These are phyloP conservation scores for Coryphaenoides rupestris DNA, from an alignment of 2,113 vertebrate genomes.

Conservation along the genomic window DNA sequence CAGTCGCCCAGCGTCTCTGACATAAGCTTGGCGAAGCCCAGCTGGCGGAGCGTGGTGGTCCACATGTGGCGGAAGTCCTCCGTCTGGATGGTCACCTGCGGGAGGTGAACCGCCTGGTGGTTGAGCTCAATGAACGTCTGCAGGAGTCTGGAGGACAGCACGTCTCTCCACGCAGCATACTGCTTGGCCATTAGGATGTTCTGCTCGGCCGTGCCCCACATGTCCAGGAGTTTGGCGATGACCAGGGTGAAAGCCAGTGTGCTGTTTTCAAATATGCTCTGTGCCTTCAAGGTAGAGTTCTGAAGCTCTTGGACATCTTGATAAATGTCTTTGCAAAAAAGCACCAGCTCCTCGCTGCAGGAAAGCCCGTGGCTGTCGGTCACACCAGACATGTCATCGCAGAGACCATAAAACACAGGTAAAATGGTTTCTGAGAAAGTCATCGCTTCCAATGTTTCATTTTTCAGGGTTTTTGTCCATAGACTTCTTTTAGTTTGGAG, in stretches of 20 bases:
- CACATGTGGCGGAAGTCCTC: slow-evolving; percentile 54
- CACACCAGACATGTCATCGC: slow-evolving; percentile 34
- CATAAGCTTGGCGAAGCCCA: slow-evolving; percentile 66
- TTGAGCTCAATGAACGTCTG: slow-evolving; percentile 66
- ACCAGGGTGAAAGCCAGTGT: slow-evolving; percentile 44
- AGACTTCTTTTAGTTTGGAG: slow-evolving; percentile 71
- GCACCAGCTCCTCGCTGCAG: slow-evolving; percentile 55
- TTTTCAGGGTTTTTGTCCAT: slow-evolving; percentile 3
- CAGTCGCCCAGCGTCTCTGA: slow-evolving; percentile 69
- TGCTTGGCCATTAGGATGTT: slow-evolving; percentile 58
- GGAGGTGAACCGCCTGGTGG: slow-evolving; percentile 42
- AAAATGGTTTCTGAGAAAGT: not conserved
- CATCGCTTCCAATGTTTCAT: not conserved
- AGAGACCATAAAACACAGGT: slow-evolving; percentile 49
- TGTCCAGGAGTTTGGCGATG: slow-evolving; percentile 64
- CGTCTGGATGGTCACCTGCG: not conserved
- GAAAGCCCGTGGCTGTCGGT: slow-evolving; percentile 24
- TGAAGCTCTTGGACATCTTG: slow-evolving; percentile 30
- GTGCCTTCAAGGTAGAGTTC: slow-evolving; percentile 37
- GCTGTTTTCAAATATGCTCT: slow-evolving; percentile 12
- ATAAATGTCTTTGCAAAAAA: slow-evolving; percentile 54
- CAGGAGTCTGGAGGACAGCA: slow-evolving; percentile 71
- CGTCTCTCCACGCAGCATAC: slow-evolving; percentile 70
- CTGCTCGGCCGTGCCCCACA: slow-evolving; percentile 51
- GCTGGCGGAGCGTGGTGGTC: slow-evolving; percentile 35